Evolutionary conservation across 1,140 invertebrate genomes (phyloP), one percentile per base, ranked within the genome.

Genomic region (Ditylenchus dipsaci): DNA sequence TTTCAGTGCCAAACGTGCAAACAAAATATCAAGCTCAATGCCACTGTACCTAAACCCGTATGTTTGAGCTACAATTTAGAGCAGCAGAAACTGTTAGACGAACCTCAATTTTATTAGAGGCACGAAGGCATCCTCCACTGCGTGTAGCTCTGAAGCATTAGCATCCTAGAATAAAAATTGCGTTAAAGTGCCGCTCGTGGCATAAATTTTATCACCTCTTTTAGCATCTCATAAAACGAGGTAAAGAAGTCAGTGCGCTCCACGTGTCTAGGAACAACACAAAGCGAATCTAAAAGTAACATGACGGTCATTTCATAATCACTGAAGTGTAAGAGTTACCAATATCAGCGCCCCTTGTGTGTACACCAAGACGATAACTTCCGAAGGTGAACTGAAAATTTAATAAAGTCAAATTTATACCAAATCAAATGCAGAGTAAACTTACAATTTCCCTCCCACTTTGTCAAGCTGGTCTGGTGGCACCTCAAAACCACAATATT

Each of bases 111-210:
- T 98, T 62, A 99, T 97, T 1, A 98, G 93, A 21, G 96, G 96
- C 64, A 99, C 96, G 87, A 92, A 99, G 0, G 96, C 96, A 84
- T 98, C 95, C 85, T 97, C 93, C 11, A 99, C 93, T 0, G 92
- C 89, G 88, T 90, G 81, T 58, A 86, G 84, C 69, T 82, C 81
- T 0, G 82, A 65, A 1, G 72, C 76, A 63, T 80, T 74, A 45
- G 71, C 61, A 63, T 82, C 79, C 69, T 83, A 38, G 62, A 68
- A 33, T 29, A 23, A 17, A 73, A 66, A 64, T 49, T 42, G 23
- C 42, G 63, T 47, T 53, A 53, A 62, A 71, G 68, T 64, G 71
- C 72, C 33, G 49, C 38, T 72, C 68, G 73, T 73, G 65, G 69
- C 63, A 68, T 72, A 63, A 71, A 53, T 53, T 23, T 42, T 84